Percentiles rank a stretch among this genome's conserved stretches.
These are phyloP conservation scores for Rhinichthys klamathensis DNA, from an alignment of 2,113 vertebrate genomes.

Conservation along the genomic window DNA sequence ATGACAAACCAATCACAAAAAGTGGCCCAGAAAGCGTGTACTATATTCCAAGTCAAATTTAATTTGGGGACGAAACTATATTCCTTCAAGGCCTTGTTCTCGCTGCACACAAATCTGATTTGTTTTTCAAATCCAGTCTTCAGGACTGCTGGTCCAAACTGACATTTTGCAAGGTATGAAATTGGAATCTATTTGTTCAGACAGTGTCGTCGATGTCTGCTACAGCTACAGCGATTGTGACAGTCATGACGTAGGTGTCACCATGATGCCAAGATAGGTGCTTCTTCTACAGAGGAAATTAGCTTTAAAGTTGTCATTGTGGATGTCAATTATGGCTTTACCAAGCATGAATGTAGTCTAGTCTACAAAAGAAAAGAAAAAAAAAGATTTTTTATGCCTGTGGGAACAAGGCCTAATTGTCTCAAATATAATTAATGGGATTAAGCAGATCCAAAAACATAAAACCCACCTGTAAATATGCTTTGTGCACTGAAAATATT, in stretches of 20 bases:
- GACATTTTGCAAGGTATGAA: background rate
- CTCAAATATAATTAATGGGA: background rate
- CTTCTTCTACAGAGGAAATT: constrained; percentile 1
- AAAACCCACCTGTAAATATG: background rate
- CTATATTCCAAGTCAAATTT: constrained; percentile 3
- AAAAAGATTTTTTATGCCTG: background rate
- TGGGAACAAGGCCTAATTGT: constrained; percentile 15
- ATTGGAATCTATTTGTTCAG: constrained; percentile 1
- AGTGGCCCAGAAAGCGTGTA: background rate
- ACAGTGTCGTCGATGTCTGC: background rate
- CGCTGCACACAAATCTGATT: constrained; percentile 2
- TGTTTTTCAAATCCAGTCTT: background rate
- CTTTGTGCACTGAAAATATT: background rate
- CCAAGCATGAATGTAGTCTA: background rate
- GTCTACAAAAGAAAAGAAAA: background rate
- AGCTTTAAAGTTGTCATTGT: background rate
- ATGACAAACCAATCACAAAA: background rate
- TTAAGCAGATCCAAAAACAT: background rate
- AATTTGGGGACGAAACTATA: background rate
- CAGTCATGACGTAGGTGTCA: background rate
- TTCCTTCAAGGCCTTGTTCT: constrained; percentile 14
- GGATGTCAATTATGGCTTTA: background rate
- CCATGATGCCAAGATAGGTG: background rate
- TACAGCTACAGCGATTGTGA: background rate
- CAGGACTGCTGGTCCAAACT: background rate